phyloP scores from a whole-genome alignment of 1,140 invertebrate species.

The Drosophila mayri region DNA sequence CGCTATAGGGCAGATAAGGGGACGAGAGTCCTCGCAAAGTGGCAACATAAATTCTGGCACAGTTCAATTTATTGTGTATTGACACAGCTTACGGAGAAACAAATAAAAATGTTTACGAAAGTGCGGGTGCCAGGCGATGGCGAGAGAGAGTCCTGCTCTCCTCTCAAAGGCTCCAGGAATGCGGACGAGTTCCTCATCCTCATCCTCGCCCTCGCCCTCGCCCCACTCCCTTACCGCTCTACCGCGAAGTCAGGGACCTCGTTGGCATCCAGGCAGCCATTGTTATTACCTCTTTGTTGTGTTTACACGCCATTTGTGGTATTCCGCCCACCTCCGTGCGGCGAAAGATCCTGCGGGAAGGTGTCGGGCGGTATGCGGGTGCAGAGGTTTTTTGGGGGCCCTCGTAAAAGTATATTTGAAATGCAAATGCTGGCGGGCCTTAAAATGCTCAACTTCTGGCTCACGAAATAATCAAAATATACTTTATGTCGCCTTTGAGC shows the following conservation, averaged over 20 bases:
- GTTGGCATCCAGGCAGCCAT: constrained; percentile 58
- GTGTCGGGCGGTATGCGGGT: constrained; percentile 41
- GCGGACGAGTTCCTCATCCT: constrained; percentile 8
- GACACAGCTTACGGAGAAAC: constrained; percentile 76
- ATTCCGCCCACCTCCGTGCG: constrained; percentile 65
- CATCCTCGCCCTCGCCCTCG: too few species aligned
- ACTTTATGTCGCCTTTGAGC: constrained; percentile 67
- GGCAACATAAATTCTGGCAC: constrained; percentile 79
- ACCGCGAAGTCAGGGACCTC: constrained; percentile 36
- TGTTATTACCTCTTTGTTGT: constrained; percentile 83
- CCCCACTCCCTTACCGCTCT: neutral
- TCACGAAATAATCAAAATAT: constrained; percentile 79
- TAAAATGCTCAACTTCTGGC: constrained; percentile 69
- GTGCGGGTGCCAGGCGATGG: constrained; percentile 47
- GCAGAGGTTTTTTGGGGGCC: constrained; percentile 6
- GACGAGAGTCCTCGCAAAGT: constrained; percentile 57
- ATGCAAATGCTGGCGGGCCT: constrained; percentile 69
- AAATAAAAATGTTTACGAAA: constrained; percentile 81
- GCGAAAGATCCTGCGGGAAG: constrained; percentile 33
- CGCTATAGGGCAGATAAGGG: constrained; percentile 20
- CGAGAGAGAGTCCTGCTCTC: neutral
- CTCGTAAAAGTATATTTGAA: constrained; percentile 78
- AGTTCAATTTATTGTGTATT: constrained; percentile 82
- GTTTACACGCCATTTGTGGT: constrained; percentile 80
- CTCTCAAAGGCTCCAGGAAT: constrained; percentile 58